These are phyloP conservation scores for Drosophila albomicans DNA, from an alignment of 1,140 invertebrate species.

Conservation along the genomic window DNA sequence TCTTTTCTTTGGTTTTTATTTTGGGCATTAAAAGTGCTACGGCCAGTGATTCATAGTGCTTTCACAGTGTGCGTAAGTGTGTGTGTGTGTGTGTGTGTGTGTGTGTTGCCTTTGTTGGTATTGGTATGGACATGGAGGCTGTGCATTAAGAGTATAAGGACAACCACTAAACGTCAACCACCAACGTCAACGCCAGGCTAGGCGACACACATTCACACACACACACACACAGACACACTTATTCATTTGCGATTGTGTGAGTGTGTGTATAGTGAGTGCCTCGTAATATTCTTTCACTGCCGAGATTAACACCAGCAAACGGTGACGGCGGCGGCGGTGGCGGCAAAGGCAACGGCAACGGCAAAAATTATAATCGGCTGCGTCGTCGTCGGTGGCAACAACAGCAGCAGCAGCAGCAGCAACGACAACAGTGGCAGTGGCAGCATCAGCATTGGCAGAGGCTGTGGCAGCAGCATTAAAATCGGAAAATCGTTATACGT, in stretches of 20 bases:
- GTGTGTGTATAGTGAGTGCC: conserved; percentile 42
- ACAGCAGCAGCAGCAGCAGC: neutral
- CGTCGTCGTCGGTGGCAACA: conserved; percentile 24
- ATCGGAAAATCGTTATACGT: conserved; percentile 80
- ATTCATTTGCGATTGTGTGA: conserved; percentile 3
- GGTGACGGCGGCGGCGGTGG: conserved; percentile 41
- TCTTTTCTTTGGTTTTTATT: conserved; percentile 20
- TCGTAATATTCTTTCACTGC: conserved; percentile 76
- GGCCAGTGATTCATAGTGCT: conserved; percentile 37
- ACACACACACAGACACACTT: conserved; percentile 28
- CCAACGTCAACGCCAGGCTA: conserved; percentile 66
- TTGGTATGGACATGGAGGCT: conserved; percentile 48
- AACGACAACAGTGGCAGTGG: conserved; percentile 10
- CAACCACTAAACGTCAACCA: conserved; percentile 83
- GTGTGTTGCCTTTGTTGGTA: conserved; percentile 20
- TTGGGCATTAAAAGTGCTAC: conserved; percentile 40
- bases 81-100: conserved; percentile 20
- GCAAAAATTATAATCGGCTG: conserved; percentile 72
- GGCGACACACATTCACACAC: conserved; percentile 68
- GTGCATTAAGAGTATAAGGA: conserved; percentile 57
- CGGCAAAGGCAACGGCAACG: conserved; percentile 22
- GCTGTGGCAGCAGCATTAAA: conserved; percentile 44
- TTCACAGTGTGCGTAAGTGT: conserved; percentile 15
- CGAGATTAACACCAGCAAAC: conserved; percentile 75
- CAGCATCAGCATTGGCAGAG: conserved; percentile 12